A percentile compares a stretch with the other conserved stretches of the same genome.
phyloP scores from a whole-genome alignment of 2,113 vertebrate genomes.

The Nycticryphes semicollaris region DNA sequence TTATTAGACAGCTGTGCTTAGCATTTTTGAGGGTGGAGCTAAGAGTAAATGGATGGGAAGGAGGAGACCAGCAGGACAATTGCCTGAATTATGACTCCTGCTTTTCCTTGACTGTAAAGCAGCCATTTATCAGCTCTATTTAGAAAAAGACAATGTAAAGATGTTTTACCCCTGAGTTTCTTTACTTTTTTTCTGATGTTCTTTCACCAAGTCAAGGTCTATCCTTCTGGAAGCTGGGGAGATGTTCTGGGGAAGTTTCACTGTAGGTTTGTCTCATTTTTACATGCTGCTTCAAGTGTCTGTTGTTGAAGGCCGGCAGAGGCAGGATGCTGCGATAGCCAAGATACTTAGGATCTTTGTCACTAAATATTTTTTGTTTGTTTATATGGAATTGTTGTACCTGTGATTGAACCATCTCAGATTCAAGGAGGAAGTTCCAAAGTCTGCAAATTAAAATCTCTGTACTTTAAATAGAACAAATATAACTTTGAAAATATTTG shows the following conservation, averaged over 20 bases:
- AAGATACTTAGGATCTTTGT: neutral
- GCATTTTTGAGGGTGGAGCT: neutral
- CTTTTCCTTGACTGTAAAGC: neutral
- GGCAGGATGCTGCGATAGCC: neutral
- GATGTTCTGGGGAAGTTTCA: neutral
- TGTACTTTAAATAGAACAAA: neutral
- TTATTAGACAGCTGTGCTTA: neutral
- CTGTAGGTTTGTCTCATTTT: neutral
- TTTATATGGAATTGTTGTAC: neutral
- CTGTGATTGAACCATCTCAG: neutral
- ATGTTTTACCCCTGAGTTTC: neutral
- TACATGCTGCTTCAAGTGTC: neutral
- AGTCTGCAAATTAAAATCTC: neutral
- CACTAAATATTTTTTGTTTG: neutral
- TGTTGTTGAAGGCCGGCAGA: neutral
- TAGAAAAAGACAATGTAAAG: neutral
- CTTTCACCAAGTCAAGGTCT: neutral
- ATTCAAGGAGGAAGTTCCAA: neutral
- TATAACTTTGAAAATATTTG: neutral
- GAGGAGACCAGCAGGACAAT: neutral
- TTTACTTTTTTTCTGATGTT: neutral
- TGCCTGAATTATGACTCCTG: neutral
- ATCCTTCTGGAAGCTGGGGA: neutral
- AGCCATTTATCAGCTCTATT: neutral
- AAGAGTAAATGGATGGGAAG: neutral